Evolutionary conservation across 2,797 vertebrate species (phyloP).

Genomic region (Hydrolagus colliei): DNA sequence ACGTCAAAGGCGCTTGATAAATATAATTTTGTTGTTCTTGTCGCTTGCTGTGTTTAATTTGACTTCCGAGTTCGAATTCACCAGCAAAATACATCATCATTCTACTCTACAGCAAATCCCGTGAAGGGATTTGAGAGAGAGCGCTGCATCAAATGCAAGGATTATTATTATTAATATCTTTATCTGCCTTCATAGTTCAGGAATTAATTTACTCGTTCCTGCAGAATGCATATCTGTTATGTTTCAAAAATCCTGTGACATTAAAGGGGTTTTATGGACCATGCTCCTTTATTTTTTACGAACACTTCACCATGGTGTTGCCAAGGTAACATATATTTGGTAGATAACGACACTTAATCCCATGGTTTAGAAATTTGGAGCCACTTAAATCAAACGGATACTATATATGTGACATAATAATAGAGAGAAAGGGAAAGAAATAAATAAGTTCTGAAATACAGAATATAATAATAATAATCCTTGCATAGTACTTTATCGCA

Average conservation of each 20-base stretch:
- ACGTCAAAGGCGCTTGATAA: too few relatives aligned
- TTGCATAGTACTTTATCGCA: too few relatives aligned
- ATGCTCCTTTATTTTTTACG: conserved; percentile 36
- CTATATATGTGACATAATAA: background rate
- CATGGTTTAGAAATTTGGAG: conserved; percentile 31
- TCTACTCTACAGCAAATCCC: too few relatives aligned
- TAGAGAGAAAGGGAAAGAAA: background rate
- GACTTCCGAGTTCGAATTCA: too few relatives aligned
- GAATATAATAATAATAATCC: too few relatives aligned
- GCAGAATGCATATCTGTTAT: conserved; percentile 38
- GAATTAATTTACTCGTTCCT: conserved; percentile 52
- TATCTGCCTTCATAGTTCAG: conserved; percentile 50
- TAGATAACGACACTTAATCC: conserved; percentile 41
- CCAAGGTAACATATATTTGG: conserved; percentile 38
- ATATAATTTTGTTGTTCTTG: too few relatives aligned
- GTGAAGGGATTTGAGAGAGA: too few relatives aligned
- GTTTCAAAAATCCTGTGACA: conserved; percentile 45
- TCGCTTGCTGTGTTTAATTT: too few relatives aligned
- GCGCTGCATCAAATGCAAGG: too few relatives aligned
- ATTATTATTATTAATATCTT: conserved; percentile 38
- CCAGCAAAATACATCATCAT: too few relatives aligned
- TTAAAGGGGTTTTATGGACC: conserved; percentile 53
- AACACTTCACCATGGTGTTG: conserved; percentile 38
- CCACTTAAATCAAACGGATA: conserved; percentile 30
- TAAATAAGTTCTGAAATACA: too few relatives aligned